These are phyloP conservation scores for Lasioglossum oenotherae DNA, from an alignment of 2,888 invertebrate genomes.

Conservation along the genomic window DNA sequence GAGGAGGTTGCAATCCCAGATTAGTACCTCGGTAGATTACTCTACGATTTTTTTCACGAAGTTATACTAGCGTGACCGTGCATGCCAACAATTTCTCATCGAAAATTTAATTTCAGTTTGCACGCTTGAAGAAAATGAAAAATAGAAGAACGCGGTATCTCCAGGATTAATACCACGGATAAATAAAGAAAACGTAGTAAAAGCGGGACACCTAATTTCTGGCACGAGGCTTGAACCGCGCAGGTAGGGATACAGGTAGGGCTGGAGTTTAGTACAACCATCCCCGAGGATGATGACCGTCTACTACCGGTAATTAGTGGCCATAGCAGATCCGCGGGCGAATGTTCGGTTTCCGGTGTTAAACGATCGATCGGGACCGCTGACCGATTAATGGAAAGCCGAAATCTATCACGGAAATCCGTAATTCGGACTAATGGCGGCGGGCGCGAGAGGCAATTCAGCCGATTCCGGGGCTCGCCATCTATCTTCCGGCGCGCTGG, in stretches of 20 bases:
- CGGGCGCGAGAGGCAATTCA: conserved; percentile 47
- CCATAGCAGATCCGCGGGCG: neutral
- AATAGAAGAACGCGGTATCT: neutral
- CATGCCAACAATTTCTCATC: too few species aligned
- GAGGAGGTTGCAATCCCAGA: neutral
- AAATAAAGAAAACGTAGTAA: neutral
- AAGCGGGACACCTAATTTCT: neutral
- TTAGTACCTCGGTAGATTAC: neutral
- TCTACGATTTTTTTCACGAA: neutral
- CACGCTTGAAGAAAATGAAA: neutral
- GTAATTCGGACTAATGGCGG: conserved; percentile 53
- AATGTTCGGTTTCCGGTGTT: neutral
- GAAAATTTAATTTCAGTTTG: neutral
- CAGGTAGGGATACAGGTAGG: neutral
- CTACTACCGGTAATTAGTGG: neutral
- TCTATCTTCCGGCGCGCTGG: conserved; percentile 76
- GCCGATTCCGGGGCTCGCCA: conserved; percentile 69
- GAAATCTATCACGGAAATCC: conserved; percentile 52
- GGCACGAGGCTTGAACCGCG: neutral
- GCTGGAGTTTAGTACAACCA: neutral
- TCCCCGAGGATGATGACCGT: neutral
- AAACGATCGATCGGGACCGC: conserved; percentile 39
- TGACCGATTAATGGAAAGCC: conserved; percentile 53
- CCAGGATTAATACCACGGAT: neutral
- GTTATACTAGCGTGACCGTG: too few species aligned